Conservation (phyloP, 2,888 invertebrate genomes). For the Odontocolon sp. region DNA sequence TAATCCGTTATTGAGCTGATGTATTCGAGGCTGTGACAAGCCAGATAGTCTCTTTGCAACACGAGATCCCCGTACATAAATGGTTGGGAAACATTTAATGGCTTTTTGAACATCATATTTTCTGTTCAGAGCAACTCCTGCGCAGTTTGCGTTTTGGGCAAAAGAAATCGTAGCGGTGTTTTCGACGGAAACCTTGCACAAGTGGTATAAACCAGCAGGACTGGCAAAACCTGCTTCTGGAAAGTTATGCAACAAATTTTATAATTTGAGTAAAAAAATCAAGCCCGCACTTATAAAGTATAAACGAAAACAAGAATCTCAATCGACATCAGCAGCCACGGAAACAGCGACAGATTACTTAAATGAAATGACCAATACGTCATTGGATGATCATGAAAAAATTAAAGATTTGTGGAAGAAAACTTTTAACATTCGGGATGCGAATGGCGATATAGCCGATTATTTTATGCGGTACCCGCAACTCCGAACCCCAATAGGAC, state of each 20-base stretch:
- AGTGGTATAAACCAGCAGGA: constrained; percentile 15
- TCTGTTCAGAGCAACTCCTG: constrained; percentile 2
- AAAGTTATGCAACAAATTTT: constrained; percentile 9
- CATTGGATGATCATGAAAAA: constrained; percentile 19
- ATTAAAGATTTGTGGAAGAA: constrained; percentile 25
- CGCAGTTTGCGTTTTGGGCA: constrained; percentile 26
- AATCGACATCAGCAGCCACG: neutral
- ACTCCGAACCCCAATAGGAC: neutral
- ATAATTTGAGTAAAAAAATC: constrained; percentile 4
- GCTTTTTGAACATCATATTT: neutral
- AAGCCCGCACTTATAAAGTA: constrained; percentile 4
- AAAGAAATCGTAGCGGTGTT: constrained; percentile 6
- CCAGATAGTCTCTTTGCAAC: too few species aligned
- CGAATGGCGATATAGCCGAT: neutral
- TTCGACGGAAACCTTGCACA: neutral
- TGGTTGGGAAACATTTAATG: too few species aligned
- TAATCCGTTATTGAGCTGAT: too few species aligned
- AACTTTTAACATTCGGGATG: constrained; percentile 1
- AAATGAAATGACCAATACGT: neutral
- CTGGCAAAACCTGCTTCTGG: neutral
- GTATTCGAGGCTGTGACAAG: too few species aligned
- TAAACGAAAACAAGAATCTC: neutral
- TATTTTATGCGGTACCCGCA: neutral
- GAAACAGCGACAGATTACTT: neutral
- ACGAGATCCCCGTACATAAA: too few species aligned